Evolutionary conservation across 2,797 vertebrate genomes (phyloP).

Genomic region (Cynodonichthys magdalenae): DNA sequence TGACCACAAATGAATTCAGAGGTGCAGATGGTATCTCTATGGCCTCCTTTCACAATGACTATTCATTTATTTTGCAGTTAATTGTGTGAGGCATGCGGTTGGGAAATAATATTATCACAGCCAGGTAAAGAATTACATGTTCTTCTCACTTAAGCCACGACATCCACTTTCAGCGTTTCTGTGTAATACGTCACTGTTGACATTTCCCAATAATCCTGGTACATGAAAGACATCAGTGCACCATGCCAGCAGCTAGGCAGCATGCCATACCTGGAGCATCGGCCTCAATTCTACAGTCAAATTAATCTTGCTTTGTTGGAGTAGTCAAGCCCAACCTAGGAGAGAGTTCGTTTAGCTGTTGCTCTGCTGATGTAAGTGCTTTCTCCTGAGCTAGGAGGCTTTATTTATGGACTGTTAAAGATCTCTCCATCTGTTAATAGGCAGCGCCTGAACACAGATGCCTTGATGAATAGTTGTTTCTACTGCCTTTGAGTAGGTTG

Average conservation of each 20-base stretch:
- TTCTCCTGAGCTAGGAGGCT: slow-evolving; percentile 74
- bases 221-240: slow-evolving; percentile 55
- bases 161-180: slow-evolving; percentile 25
- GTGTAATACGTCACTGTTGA: slow-evolving; percentile 36
- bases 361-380: slow-evolving; percentile 80
- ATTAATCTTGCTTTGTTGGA: slow-evolving; percentile 86
- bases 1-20: slow-evolving; percentile 13
- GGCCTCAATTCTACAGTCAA: slow-evolving; percentile 81
- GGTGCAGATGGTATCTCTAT: slow-evolving; percentile 7
- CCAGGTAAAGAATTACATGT: slow-evolving; percentile 6
- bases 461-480: slow-evolving; percentile 79
- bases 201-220: slow-evolving; percentile 49
- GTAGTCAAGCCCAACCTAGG: slow-evolving; percentile 75
- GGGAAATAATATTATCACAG: neutral
- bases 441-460: slow-evolving; percentile 41
- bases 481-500: slow-evolving; percentile 65
- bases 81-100: slow-evolving; percentile 11
- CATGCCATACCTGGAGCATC: slow-evolving; percentile 63
- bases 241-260: slow-evolving; percentile 68
- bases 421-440: slow-evolving; percentile 76
- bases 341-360: slow-evolving; percentile 62
- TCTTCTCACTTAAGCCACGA: slow-evolving; percentile 24
- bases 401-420: slow-evolving; percentile 81
- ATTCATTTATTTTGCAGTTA: slow-evolving; percentile 14
- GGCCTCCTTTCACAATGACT: slow-evolving; percentile 3